A percentile compares a stretch with the other conserved stretches of the same genome.
Conservation (phyloP, 2,797 vertebrate genomes). For the Gadopsis bispinosus region DNA sequence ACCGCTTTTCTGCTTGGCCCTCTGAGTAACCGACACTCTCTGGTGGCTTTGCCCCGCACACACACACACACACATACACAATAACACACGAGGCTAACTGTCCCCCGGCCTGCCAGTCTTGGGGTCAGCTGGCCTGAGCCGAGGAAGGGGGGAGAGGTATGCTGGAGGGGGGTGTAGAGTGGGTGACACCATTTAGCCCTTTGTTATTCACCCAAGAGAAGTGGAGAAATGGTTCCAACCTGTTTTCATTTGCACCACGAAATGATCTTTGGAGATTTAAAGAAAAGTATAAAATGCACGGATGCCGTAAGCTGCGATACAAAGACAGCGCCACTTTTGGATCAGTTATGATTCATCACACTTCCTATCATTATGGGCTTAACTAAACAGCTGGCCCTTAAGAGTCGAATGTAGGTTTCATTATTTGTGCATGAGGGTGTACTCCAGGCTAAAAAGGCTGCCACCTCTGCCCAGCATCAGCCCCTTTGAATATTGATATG, state of each 20-base stretch:
- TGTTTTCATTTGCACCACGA: slow-evolving; percentile 25
- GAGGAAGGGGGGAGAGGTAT: slow-evolving; percentile 43
- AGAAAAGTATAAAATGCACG: background rate
- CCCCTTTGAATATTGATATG: slow-evolving; percentile 87
- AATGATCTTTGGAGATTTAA: slow-evolving; percentile 14
- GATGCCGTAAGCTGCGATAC: background rate
- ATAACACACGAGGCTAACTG: slow-evolving; percentile 72
- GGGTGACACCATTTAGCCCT: slow-evolving; percentile 73
- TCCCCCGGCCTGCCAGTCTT: slow-evolving; percentile 68
- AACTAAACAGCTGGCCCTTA: slow-evolving; percentile 75
- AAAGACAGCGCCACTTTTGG: slow-evolving; percentile 4
- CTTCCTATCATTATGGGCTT: slow-evolving; percentile 38
- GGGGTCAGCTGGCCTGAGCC: slow-evolving; percentile 77
- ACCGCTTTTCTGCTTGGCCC: slow-evolving; percentile 78
- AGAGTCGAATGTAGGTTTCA: slow-evolving; percentile 53
- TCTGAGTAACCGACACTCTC: slow-evolving; percentile 81
- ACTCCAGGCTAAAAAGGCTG: slow-evolving; percentile 76
- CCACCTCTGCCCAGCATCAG: slow-evolving; percentile 74
- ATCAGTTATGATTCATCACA: slow-evolving; percentile 17
- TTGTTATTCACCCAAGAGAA: slow-evolving; percentile 68
- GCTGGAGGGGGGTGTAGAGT: slow-evolving; percentile 34
- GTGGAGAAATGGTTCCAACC: slow-evolving; percentile 40
- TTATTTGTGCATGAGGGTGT: slow-evolving; percentile 66
- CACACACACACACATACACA: slow-evolving; percentile 43
- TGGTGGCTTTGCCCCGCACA: slow-evolving; percentile 67